Evolutionary conservation across 2,888 invertebrate genomes (phyloP), one percentile per base, ranked within the genome.

Genomic region (Acanthopleura granulata): DNA sequence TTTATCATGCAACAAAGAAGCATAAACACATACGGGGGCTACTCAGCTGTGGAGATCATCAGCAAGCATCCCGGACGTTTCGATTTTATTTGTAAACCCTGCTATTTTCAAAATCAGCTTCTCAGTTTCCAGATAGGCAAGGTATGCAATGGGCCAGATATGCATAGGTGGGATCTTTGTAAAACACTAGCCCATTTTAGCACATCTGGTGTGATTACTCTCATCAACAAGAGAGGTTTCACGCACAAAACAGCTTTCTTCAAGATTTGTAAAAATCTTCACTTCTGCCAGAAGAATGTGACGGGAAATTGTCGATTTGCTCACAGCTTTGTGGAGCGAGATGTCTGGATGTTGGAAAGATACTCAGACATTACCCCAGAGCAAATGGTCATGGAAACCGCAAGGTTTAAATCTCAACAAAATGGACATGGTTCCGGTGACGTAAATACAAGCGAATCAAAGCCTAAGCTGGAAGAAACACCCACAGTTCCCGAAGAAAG

Each of bases 261-360:
- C 79, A 83, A 84, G 72, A 83, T 88, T 72, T 89, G 89, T 75
- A 83, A 83, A 69, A 81, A 78, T 76, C 80, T 84, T 62, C 83
- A 85, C 70, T 88, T 80, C 75, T 89, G 88, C 76, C 72, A 76
- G 6, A 79, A 78, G 18, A 74, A 79, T 49, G 72, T 83, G 11
- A 79, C 78, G 69, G 82, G 79, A 1, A 79, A 80, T 18, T 88
- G 88, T 77, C 72, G 79, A 16, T 85, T 85, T 81, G 87, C 87
- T 1, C 87, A 89, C 79, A 87, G 88, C 74, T 61, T 83, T 72
- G 82, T 89, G 11, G 89, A 89, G 76, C 79, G 87, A 25, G 88
- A 87, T 76, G 82, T 89, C 3, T 89, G 89, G 89, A 84, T 87
- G 83, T 51, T 88, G 62, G 88, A 88, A 75, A 77, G 88, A 40